A percentile compares a stretch with the other conserved stretches of the same genome.
Conservation (phyloP, 2,888 invertebrate species). For the Tubulanus polymorphus region DNA sequence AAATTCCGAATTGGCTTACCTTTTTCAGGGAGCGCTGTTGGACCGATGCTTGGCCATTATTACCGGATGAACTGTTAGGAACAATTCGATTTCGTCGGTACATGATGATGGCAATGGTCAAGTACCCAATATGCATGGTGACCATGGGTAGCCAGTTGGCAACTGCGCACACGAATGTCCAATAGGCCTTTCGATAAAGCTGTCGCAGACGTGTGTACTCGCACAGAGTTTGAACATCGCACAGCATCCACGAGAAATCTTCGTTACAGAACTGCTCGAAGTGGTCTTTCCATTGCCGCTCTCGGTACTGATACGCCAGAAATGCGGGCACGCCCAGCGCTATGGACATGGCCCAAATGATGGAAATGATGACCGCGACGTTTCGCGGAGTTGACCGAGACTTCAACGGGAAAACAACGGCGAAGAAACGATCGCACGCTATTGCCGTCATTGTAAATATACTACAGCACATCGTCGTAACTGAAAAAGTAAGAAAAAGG, state of each 20-base stretch:
- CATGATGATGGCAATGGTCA: conserved; percentile 31
- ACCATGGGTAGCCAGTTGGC: conserved; percentile 44
- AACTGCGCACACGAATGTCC: conserved; percentile 37
- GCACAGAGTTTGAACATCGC: background rate
- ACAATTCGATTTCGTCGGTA: conserved; percentile 26
- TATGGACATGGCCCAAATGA: conserved; percentile 30
- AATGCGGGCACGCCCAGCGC: conserved; percentile 31
- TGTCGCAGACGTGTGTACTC: background rate
- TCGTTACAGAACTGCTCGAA: conserved; percentile 36
- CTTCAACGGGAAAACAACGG: conserved; percentile 39
- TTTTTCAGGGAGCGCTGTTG: conserved; percentile 33
- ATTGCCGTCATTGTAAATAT: conserved; percentile 37
- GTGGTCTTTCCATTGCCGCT: conserved; percentile 33
- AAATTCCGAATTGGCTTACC: conserved; percentile 28
- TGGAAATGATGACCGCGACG: conserved; percentile 28
- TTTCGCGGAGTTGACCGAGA: conserved; percentile 33
- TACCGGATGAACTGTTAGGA: conserved; percentile 24
- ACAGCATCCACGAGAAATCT: conserved; percentile 33
- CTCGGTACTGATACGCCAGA: conserved; percentile 30
- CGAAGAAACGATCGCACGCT: conserved; percentile 40
- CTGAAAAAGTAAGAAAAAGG: too few relatives aligned
- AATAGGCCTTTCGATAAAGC: conserved; percentile 22
- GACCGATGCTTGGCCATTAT: conserved; percentile 25
- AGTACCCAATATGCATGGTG: conserved; percentile 32
- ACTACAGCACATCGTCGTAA: conserved; percentile 37